Percentiles rank a stretch among this genome's conserved stretches.
Conservation (phyloP, 2,797 vertebrate genomes). For the Gymnothorax reevesii region DNA sequence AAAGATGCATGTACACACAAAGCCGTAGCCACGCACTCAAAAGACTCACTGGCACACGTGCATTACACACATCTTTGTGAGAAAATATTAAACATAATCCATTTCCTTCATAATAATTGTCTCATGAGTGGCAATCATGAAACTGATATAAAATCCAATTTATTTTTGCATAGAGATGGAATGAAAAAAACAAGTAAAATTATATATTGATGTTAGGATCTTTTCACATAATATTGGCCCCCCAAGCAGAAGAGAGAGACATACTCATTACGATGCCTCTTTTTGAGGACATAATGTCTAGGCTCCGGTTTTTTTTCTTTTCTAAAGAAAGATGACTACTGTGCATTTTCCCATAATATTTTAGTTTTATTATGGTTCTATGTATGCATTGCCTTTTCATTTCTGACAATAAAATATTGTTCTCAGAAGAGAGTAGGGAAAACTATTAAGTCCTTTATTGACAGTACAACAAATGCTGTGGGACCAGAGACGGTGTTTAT, state of each 20-base stretch:
- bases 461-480: background rate
- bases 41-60: background rate
- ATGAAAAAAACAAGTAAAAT: background rate
- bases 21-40: background rate
- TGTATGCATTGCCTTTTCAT: too few relatives aligned
- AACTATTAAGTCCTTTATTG: background rate
- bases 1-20: background rate
- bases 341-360: too few relatives aligned
- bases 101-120: background rate
- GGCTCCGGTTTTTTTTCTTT: background rate
- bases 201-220: background rate
- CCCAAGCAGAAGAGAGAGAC: background rate
- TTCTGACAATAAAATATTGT: too few relatives aligned
- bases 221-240: background rate
- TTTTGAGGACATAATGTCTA: background rate
- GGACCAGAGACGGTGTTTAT: background rate
- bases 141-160: constrained; percentile 12
- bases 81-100: background rate
- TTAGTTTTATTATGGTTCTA: too few relatives aligned
- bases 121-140: background rate
- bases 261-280: background rate
- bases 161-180: background rate
- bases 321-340: background rate
- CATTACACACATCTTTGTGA: background rate
- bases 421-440: background rate